Base-by-base conservation (phyloP, 2,113 vertebrate species). In the Amblyopsis rosae region DNA sequence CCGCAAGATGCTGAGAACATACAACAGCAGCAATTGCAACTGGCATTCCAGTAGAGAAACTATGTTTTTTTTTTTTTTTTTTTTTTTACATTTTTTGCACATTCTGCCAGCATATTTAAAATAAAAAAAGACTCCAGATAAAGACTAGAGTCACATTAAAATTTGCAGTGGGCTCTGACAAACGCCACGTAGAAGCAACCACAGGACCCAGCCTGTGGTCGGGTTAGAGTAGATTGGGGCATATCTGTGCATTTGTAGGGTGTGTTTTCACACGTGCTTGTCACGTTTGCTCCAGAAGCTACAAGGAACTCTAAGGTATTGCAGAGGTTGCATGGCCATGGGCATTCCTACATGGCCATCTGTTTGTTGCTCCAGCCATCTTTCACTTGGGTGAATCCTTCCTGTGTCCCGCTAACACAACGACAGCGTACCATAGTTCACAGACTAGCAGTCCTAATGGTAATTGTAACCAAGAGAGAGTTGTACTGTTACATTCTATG, bases 181-280 rank as follows among this genome's bases (percentile, higher is more conserved):
- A 55, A 66, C 63, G 47, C 49, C 19, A 61, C 12, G 10, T 33
- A 45, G 32, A 64, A 16, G 35, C 41, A 49, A 51, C 67, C 64
- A 80, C 76, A 80, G 79, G 72, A 82, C 80, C 84, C 87, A 86
- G 86, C 81, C 81, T 72, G 70, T 73, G 63, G 58, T n/a, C 53
- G 2, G 51, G 32, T 46, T 50, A 13, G 10, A 13, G 54, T n/a
- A 10, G 33, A 46, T 65, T 84, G 60, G 46, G 15, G 62, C 12
- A 55, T 0, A 19, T 50, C 12, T 69, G 67, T 51, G 63, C 35
- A 4, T 53, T 12, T 54, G 63, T 65, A 50, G 26, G 26, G 11
- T 41, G 57, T 59, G 57, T 59, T 8, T 32, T 11, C 12, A 32
- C 3, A 10, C 12, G 57, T 35, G 57, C 4, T 3, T 35, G 56